Percentiles rank a stretch among this genome's conserved stretches.
Conservation (phyloP, 92 coral and sea anemone species). For the Siderastrea siderea region DNA sequence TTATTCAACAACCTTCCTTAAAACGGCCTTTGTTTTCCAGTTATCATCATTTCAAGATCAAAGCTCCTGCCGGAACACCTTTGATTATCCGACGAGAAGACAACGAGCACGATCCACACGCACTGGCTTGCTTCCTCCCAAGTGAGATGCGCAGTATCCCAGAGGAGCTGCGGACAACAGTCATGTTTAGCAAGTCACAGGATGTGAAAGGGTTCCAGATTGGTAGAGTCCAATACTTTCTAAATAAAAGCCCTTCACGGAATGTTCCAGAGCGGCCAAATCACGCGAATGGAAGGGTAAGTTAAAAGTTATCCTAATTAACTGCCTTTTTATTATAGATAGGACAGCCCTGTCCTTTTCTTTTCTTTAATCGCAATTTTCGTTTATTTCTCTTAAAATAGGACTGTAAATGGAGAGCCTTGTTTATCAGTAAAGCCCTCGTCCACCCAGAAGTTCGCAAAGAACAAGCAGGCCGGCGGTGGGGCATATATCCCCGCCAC, state of each 20-base stretch:
- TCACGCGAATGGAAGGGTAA: constrained; percentile 4
- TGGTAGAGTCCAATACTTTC: constrained; percentile 11
- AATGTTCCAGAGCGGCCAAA: neutral
- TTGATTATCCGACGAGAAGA: neutral
- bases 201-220: neutral
- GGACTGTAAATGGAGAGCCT: constrained; percentile 35
- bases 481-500: constrained; percentile 29
- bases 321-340: too few relatives aligned
- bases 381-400: constrained; percentile 20
- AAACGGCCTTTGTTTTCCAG: neutral
- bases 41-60: neutral
- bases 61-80: constrained; percentile 10
- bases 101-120: neutral
- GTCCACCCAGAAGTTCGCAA: constrained; percentile 25
- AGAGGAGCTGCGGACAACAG: neutral
- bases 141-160: neutral
- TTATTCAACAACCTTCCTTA: too few relatives aligned
- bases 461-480: constrained; percentile 23
- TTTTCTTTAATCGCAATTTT: constrained; percentile 16
- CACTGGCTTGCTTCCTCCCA: constrained; percentile 2
- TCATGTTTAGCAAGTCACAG: neutral
- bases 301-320: too few relatives aligned
- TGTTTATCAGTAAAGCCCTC: constrained; percentile 9
- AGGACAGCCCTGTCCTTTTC: too few relatives aligned
- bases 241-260: neutral